Evolutionary conservation across 2,113 vertebrate genomes (phyloP).

Genomic region (Opisthocomus hoazin): DNA sequence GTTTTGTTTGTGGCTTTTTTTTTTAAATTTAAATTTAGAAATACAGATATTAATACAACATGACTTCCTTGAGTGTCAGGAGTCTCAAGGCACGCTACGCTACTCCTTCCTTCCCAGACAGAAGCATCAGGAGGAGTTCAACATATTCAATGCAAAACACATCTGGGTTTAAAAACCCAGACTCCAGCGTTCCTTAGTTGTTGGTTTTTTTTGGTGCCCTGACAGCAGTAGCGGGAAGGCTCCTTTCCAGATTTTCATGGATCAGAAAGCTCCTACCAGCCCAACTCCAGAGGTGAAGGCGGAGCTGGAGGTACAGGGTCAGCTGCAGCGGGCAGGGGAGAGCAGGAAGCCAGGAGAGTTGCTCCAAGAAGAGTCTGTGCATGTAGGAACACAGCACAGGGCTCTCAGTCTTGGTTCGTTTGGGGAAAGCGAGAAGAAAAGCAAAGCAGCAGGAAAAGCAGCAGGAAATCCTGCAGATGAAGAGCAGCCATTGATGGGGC

Average conservation of each 20-base stretch:
- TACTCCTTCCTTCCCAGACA: not conserved
- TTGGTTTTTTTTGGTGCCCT: not conserved
- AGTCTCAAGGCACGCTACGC: not conserved
- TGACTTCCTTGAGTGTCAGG: not conserved
- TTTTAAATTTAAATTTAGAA: not conserved
- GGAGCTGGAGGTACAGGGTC: not conserved
- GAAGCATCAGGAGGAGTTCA: not conserved
- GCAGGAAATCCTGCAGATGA: not conserved
- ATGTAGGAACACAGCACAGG: not conserved
- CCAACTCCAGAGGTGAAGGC: not conserved
- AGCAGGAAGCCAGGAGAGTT: not conserved
- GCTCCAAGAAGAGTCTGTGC: not conserved
- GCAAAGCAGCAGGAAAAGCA: not conserved
- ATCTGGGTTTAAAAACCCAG: not conserved
- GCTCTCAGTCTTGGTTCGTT: not conserved
- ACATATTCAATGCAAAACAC: not conserved
- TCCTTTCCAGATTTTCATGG: not conserved
- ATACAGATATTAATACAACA: not conserved
- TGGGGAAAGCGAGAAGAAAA: not conserved
- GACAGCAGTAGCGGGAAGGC: not conserved
- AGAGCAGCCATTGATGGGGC: not conserved
- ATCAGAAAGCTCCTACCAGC: not conserved
- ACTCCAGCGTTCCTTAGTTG: not conserved
- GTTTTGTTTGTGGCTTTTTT: not conserved
- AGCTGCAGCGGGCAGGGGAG: not conserved